phyloP scores from a whole-genome alignment of 1,140 invertebrate species.

The Caenorhabditis inopinata region DNA sequence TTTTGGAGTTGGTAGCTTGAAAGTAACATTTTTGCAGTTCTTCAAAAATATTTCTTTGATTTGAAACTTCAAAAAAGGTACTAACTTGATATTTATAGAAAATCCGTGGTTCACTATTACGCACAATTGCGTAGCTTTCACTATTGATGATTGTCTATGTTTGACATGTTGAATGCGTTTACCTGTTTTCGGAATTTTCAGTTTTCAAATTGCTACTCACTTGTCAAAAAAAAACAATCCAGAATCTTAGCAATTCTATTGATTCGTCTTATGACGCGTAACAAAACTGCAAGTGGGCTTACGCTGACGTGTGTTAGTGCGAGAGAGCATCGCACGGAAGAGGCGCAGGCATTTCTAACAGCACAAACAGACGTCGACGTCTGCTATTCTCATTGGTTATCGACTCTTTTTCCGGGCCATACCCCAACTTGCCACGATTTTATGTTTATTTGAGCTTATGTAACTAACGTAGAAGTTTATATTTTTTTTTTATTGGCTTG shows the following conservation, averaged over 20 bases:
- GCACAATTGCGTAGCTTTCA: neutral
- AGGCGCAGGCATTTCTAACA: neutral
- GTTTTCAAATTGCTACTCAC: too few relatives aligned
- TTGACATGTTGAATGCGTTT: too few relatives aligned
- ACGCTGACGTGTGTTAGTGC: constrained; percentile 10
- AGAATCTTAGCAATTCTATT: too few relatives aligned
- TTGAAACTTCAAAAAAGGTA: too few relatives aligned
- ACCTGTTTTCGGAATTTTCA: too few relatives aligned
- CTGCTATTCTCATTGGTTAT: neutral
- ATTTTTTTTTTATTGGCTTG: too few relatives aligned
- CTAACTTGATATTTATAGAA: neutral
- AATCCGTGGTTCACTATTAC: neutral
- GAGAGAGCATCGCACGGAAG: neutral
- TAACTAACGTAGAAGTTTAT: too few relatives aligned
- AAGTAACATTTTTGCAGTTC: too few relatives aligned
- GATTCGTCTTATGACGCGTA: neutral
- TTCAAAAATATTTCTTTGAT: too few relatives aligned
- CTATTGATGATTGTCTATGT: too few relatives aligned
- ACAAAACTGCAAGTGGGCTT: neutral
- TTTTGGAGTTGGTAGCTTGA: too few relatives aligned
- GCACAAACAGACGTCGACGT: constrained; percentile 33
- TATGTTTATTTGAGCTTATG: neutral
- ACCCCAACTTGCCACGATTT: neutral
- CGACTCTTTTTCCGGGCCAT: neutral
- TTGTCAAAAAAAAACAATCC: too few relatives aligned